phyloP scores from a whole-genome alignment of 2,113 vertebrate genomes.

The Pomatostomus ruficeps region DNA sequence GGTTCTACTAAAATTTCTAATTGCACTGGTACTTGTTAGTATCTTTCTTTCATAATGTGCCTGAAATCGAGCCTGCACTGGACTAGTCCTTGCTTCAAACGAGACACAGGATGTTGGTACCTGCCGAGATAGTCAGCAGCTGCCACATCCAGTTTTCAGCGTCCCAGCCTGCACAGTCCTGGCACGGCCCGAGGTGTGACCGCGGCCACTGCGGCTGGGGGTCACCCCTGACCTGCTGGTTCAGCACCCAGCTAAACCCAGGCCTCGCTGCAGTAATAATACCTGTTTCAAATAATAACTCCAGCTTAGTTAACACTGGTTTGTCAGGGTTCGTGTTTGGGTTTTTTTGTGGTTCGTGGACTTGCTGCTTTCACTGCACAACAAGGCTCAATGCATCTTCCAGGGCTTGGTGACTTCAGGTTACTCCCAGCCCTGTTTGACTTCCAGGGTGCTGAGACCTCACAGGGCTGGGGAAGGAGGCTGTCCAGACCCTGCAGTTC shows the following conservation, averaged over 20 bases:
- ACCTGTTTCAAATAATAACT: conserved; percentile 67
- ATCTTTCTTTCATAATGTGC: background rate
- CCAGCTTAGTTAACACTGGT: background rate
- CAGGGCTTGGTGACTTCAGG: background rate
- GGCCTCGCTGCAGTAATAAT: conserved; percentile 35
- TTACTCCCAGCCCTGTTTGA: background rate
- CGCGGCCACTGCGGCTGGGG: fast-evolving
- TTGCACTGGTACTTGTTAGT: background rate
- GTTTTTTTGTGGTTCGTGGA: background rate
- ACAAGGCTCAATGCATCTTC: conserved; percentile 69
- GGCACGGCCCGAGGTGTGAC: background rate
- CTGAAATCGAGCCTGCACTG: background rate
- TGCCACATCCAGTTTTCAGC: background rate
- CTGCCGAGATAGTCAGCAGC: background rate
- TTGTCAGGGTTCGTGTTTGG: background rate
- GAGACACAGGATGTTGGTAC: background rate
- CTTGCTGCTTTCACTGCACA: background rate
- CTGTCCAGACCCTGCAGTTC: background rate
- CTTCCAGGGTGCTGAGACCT: background rate
- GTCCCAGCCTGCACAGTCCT: background rate
- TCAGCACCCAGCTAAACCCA: background rate
- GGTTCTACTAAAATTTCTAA: conserved; percentile 14
- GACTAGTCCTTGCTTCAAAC: background rate
- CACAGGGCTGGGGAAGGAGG: background rate
- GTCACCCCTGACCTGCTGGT: background rate